phyloP scores from a whole-genome alignment of 2,113 vertebrate genomes.

The Malurus melanocephalus region DNA sequence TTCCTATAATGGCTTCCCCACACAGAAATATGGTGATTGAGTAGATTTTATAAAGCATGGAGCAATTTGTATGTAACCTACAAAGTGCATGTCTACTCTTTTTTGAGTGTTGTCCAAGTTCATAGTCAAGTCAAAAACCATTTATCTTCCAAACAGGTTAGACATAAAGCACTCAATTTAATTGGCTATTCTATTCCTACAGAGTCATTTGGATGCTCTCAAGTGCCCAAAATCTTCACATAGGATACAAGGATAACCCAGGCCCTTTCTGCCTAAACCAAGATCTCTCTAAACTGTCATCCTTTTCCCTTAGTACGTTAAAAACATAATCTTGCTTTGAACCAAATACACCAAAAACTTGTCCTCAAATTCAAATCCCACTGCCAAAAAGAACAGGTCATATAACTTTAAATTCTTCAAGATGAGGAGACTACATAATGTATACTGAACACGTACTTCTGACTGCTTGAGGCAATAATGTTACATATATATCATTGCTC shows the following conservation, averaged over 20 bases:
- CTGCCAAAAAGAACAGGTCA: neutral
- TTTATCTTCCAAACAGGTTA: neutral
- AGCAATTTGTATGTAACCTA: neutral
- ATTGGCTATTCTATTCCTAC: neutral
- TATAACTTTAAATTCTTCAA: neutral
- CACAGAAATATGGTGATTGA: neutral
- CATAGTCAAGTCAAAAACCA: neutral
- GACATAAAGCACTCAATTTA: neutral
- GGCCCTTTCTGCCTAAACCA: neutral
- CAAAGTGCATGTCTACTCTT: neutral
- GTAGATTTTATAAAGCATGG: neutral
- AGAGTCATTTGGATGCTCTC: neutral
- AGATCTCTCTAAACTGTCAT: neutral
- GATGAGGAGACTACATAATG: neutral
- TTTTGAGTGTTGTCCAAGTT: neutral
- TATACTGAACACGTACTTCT: neutral
- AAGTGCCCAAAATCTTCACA: neutral
- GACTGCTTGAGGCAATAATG: neutral
- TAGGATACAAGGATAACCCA: neutral
- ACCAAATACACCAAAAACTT: neutral
- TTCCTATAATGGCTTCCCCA: neutral
- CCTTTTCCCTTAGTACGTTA: neutral
- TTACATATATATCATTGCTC: neutral
- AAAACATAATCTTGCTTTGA: neutral
- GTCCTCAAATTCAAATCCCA: neutral